phyloP scores from a whole-genome alignment of 2,113 vertebrate genomes.

The Ia io region DNA sequence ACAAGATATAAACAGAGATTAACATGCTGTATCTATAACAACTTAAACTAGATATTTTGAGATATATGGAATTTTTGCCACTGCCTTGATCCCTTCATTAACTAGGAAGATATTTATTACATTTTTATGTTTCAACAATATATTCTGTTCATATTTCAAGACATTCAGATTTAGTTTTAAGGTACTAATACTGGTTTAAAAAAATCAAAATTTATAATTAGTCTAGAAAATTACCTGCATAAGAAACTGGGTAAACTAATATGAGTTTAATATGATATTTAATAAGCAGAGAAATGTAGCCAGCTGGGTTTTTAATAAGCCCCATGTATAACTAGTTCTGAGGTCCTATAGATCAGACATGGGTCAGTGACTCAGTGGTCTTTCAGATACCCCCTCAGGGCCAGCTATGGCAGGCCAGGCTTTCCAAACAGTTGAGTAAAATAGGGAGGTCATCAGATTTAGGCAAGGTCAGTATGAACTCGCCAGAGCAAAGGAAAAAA shows the following conservation, averaged over 20 bases:
- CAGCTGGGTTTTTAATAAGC: slow-evolving; percentile 80
- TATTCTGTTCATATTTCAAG: slow-evolving; percentile 40
- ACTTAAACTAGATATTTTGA: not conserved
- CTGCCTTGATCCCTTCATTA: not conserved
- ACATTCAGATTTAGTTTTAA: slow-evolving; percentile 54
- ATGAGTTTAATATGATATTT: slow-evolving; percentile 63
- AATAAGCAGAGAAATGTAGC: slow-evolving; percentile 73
- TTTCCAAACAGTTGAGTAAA: slow-evolving; percentile 85
- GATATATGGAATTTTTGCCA: not conserved
- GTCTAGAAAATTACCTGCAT: slow-evolving; percentile 79
- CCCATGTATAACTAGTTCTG: slow-evolving; percentile 81
- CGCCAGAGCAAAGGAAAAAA: slow-evolving; percentile 90
- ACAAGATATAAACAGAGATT: slow-evolving; percentile 22
- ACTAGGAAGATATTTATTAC: not conserved
- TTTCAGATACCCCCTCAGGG: slow-evolving; percentile 86
- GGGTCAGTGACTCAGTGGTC: slow-evolving; percentile 91
- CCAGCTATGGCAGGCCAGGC: slow-evolving; percentile 79
- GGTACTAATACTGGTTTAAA: not conserved
- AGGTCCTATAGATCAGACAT: slow-evolving; percentile 89
- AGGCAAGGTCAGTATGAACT: slow-evolving; percentile 89
- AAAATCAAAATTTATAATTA: slow-evolving; percentile 68
- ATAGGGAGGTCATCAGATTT: slow-evolving; percentile 91
- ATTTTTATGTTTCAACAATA: not conserved
- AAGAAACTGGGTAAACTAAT: slow-evolving; percentile 83
- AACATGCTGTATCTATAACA: not conserved